Base-by-base conservation (phyloP, 2,888 invertebrate species). In the Drosophila ustulata region DNA sequence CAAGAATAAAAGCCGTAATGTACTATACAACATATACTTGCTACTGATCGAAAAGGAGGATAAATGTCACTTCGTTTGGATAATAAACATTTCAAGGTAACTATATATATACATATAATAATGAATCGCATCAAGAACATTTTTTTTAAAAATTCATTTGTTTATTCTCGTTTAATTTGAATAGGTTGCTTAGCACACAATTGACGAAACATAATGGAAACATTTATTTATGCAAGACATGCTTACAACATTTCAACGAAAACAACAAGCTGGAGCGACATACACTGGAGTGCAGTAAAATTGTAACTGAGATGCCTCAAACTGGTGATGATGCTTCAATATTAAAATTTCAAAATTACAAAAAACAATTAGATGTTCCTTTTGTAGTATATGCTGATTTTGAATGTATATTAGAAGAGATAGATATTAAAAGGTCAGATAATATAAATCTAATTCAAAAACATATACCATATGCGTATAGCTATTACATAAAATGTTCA, bases 401-500 rank as follows among this genome's bases (percentile, higher is more conserved):
- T 46, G 65, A 69, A 37, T 66, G 65, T n/a, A 51, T 69, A 9
- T 41, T 65, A 18, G 26, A 49, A 46, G 30, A 34, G n/a, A 26
- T 50, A 34, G 6, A 30, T 28, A 65, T 50, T 51, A 25, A 63
- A 58, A 62, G 1, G 25, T 28, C 53, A 39, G 30, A 37, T 50
- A 59, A 66, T 47, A 13, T 59, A 28, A 49, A 28, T 28, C 13
- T 26, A 59, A 49, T 66, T 49, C 66, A 66, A 62, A 62, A 67
- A 18, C 67, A 67, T 57, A 52, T 52, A 26, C 51, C 67, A 45
- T 50, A 32, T 30, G 64, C 68, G 5, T 69, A 58, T 56, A 53
- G 59, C 5, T 69, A 65, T 59, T 69, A 59, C 9, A 47, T 69
- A 37, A 65, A 69, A 41, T 61, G 65, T 51, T 49, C 37, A 28